A percentile compares a stretch with the other conserved stretches of the same genome.
phyloP scores from a whole-genome alignment of 1,140 invertebrate species.

The Leptestheria dahalacensis region DNA sequence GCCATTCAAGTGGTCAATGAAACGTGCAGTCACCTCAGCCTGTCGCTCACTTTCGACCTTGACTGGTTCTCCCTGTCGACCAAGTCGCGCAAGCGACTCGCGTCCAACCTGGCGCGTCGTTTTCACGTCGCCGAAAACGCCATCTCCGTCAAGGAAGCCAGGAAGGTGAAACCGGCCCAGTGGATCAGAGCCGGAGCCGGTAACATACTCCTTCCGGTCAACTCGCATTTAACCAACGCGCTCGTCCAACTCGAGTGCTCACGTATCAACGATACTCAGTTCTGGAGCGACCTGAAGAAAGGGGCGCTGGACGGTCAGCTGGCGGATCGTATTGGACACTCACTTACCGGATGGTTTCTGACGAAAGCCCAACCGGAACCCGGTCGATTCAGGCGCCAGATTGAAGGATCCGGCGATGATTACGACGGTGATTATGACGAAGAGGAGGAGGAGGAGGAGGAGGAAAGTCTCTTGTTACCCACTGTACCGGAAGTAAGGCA shows the following conservation, averaged over 20 bases:
- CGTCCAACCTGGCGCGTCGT: not conserved
- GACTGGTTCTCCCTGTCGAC: not conserved
- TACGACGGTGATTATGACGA: not conserved
- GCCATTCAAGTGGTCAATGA: conserved; percentile 34
- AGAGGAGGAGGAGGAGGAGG: not conserved
- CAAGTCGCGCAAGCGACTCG: not conserved
- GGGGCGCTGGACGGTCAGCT: not conserved
- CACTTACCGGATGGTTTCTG: not conserved
- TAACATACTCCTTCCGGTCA: not conserved
- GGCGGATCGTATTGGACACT: not conserved
- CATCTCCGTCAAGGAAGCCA: not conserved
- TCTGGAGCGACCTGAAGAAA: not conserved
- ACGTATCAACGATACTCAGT: not conserved
- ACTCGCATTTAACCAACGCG: not conserved
- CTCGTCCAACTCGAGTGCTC: not conserved
- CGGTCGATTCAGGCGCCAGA: not conserved
- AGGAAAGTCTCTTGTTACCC: not conserved
- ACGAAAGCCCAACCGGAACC: not conserved
- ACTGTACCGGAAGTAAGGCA: not conserved
- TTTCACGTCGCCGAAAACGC: not conserved
- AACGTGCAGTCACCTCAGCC: not conserved
- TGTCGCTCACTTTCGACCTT: not conserved
- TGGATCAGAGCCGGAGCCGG: not conserved
- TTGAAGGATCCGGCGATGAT: conserved; percentile 6
- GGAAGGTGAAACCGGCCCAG: not conserved